Conservation (phyloP, 2,888 invertebrate genomes). For the Drosophila monieri region DNA sequence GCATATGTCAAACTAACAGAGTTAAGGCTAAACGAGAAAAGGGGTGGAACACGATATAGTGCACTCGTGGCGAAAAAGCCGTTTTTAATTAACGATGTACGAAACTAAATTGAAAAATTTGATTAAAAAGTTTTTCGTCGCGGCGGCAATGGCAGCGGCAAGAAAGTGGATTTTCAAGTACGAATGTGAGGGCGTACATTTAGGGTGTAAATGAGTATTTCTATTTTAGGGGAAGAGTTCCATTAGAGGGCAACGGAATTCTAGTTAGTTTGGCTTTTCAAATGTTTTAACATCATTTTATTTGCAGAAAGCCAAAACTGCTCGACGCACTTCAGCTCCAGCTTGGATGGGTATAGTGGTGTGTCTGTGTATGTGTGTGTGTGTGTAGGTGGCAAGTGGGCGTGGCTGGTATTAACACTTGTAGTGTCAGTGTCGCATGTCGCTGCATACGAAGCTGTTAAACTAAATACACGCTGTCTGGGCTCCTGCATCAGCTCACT, state of each 20-base stretch:
- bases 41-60: constrained; percentile 1
- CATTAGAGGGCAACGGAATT: constrained; percentile 56
- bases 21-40: constrained; percentile 31
- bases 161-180: constrained; percentile 66
- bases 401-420: constrained; percentile 74
- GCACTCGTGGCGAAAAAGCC: constrained; percentile 7
- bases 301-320: constrained; percentile 58
- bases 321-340: constrained; percentile 46
- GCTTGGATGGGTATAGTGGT: constrained; percentile 8
- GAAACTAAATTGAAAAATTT: constrained; percentile 77
- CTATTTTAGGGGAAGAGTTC: constrained; percentile 30
- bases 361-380: constrained; percentile 23
- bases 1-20: constrained; percentile 52
- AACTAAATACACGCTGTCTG: constrained; percentile 77
- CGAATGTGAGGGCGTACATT: constrained; percentile 36
- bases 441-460: constrained; percentile 70
- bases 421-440: constrained; percentile 78
- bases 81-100: constrained; percentile 74
- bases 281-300: constrained; percentile 76
- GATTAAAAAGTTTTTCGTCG: constrained; percentile 70
- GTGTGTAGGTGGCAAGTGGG: constrained; percentile 34
- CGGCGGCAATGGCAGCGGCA: constrained; percentile 22
- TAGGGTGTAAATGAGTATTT: constrained; percentile 4
- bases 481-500: constrained; percentile 66
- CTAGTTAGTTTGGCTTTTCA: constrained; percentile 74